Base-by-base conservation (phyloP, 2,888 invertebrate genomes). In the Pyrochroa serraticornis region DNA sequence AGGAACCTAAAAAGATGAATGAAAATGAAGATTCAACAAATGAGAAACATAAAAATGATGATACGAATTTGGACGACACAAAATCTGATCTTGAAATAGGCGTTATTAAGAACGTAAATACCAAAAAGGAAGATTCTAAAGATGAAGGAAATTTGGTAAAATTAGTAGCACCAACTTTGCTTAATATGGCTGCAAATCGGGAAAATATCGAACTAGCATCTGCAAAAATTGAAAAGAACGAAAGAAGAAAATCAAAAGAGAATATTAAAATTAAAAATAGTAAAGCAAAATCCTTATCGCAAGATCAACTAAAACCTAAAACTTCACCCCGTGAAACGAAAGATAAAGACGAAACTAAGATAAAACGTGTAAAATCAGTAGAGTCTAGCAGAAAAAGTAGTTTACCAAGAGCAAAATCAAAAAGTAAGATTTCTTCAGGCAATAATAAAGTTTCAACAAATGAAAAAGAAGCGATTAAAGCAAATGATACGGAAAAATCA, bases 281-380 rank as follows among this genome's bases (percentile, higher is more conserved):
- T 3, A 52, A 31, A 54, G 41, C 39, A 0, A 53, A 50, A 47
- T 57, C 57, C 22, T 33, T 48, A 9, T 60, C 60, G 7, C 32
- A 58, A 35, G 54, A 61, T 8, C 35, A 39, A 39, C 3, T 39
- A 9, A n/a, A 47, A 46, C 34, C 6, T 31, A 47, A 35, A 48
- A 49, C 5, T 22, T 7, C 13, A 30, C 8, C 39, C 3, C 1
- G 33, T 36, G n/a, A 31, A 1, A 13, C 39, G 37, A 46, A 53
- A 46, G 42, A 47, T 8, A 57, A 52, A 37, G 31, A 39, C 9
- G 22, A 37, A 32, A 9, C 13, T 38, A 54, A 12, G n/a, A 22
- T 39, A n/a, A 59, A 49, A 49, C 33, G 54, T 14, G 44, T 50
- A 22, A 58, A 62, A 38, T 62, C 54, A 3, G 44, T 50, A 2